Evolutionary conservation across 2,113 vertebrate genomes (phyloP).

Genomic region (Chitala chitala): DNA sequence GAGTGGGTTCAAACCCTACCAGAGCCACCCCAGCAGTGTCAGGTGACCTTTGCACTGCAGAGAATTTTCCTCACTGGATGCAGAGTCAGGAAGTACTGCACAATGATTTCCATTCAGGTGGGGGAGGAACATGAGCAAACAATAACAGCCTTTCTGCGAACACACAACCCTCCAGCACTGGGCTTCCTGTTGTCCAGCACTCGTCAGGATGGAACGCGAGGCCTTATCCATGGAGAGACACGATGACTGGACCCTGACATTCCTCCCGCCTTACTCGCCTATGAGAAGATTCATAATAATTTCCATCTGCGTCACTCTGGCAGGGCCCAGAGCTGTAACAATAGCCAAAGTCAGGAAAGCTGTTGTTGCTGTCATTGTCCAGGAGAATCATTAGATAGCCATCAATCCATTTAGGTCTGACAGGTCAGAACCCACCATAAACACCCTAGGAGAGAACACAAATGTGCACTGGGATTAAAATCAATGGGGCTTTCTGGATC

Average conservation of each 20-base stretch:
- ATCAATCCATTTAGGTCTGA: conserved; percentile 8
- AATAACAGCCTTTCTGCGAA: conserved; percentile 21
- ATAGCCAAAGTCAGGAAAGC: background rate
- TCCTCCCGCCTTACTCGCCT: conserved; percentile 46
- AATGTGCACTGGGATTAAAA: too few relatives aligned
- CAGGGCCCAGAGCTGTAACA: conserved; percentile 19
- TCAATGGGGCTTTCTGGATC: background rate
- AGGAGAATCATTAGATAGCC: background rate
- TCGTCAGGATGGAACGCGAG: conserved; percentile 1
- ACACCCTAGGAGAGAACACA: too few relatives aligned
- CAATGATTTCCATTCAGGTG: conserved; percentile 48
- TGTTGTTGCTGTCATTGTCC: background rate
- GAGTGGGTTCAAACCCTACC: background rate
- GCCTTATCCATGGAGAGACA: background rate
- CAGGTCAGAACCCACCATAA: conserved; percentile 9
- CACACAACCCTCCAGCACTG: conserved; percentile 15
- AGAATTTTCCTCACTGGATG: conserved; percentile 24
- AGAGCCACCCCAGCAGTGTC: conserved; percentile 23
- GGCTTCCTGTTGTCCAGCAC: conserved; percentile 53
- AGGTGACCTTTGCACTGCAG: conserved; percentile 30
- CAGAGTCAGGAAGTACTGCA: conserved; percentile 44
- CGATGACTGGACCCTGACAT: conserved; percentile 30
- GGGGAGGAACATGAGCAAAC: conserved; percentile 31
- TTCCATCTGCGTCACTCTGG: conserved; percentile 46
- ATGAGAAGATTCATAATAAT: conserved; percentile 29